A percentile compares a stretch with the other conserved stretches of the same genome.
Evolutionary conservation across 2,113 vertebrate genomes (phyloP).

Genomic region (Caranx ignobilis): DNA sequence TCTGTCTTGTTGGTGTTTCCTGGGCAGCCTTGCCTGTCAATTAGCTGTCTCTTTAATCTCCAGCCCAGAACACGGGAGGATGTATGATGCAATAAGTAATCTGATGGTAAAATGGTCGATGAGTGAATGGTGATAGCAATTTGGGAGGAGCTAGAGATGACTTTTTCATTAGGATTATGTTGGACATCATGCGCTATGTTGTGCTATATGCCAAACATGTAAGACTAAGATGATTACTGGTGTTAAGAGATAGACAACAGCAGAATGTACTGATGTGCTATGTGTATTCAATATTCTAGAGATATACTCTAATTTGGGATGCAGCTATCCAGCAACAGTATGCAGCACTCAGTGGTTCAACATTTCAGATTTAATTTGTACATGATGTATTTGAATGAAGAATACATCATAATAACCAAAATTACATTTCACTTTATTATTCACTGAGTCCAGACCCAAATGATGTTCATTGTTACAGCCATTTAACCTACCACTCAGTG

Average conservation of each 20-base stretch:
- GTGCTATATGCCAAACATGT: conserved; percentile 8
- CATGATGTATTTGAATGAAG: background rate
- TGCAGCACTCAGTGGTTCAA: background rate
- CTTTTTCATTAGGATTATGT: conserved; percentile 46
- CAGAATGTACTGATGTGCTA: background rate
- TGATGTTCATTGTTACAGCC: background rate
- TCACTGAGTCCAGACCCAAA: background rate
- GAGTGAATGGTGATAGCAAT: conserved; percentile 46
- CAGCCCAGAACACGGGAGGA: conserved; percentile 58
- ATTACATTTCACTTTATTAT: conserved; percentile 1
- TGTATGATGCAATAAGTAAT: conserved; percentile 81
- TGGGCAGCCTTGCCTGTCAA: conserved; percentile 75
- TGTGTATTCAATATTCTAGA: conserved; percentile 1
- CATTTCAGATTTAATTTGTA: background rate
- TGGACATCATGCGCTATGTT: conserved; percentile 20
- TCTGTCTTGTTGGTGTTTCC: conserved; percentile 73
- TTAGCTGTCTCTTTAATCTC: conserved; percentile 84
- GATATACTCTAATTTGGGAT: background rate
- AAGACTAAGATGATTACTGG: background rate
- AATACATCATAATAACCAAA: background rate
- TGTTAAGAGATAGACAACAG: background rate
- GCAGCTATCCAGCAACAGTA: background rate
- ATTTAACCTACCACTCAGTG: background rate
- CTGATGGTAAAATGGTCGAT: conserved; percentile 68
- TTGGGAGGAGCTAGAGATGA: conserved; percentile 34